Evolutionary conservation across 2,113 vertebrate genomes (phyloP).

Genomic region (Syrmaticus mikado): DNA sequence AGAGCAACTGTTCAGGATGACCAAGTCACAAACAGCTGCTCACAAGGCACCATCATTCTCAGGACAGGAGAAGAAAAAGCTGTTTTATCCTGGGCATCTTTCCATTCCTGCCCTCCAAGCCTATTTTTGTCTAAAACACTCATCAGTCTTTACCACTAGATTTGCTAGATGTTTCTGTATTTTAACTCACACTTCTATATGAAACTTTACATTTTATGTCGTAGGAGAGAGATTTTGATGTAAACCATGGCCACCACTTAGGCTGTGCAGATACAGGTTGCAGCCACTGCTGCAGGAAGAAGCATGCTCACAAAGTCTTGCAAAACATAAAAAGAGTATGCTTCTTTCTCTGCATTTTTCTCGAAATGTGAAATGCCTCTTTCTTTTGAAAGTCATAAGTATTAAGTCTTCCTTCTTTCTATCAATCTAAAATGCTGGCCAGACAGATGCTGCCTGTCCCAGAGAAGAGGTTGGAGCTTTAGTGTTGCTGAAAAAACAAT

Average conservation of each 20-base stretch:
- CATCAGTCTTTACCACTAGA: not conserved
- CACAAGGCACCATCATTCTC: not conserved
- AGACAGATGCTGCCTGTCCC: not conserved
- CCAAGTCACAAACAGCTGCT: not conserved
- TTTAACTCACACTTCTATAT: not conserved
- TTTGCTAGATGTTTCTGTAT: not conserved
- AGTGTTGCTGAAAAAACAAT: not conserved
- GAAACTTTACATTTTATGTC: not conserved
- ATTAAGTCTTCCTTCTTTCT: not conserved
- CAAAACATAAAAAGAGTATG: not conserved
- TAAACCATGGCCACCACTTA: not conserved
- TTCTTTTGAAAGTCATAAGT: not conserved
- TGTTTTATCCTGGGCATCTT: not conserved
- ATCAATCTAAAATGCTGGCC: not conserved
- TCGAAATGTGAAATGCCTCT: not conserved
- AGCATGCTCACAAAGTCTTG: not conserved
- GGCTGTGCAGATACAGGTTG: not conserved
- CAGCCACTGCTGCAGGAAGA: not conserved
- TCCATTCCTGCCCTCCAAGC: not conserved
- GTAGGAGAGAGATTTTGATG: not conserved
- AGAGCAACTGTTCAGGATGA: not conserved
- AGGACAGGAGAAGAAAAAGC: not conserved
- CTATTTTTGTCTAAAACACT: not conserved
- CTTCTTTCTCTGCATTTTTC: not conserved
- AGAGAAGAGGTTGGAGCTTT: not conserved